A percentile compares a stretch with the other conserved stretches of the same genome.
Conservation (phyloP, 2,888 invertebrate species). For the Calephelis perditalis region DNA sequence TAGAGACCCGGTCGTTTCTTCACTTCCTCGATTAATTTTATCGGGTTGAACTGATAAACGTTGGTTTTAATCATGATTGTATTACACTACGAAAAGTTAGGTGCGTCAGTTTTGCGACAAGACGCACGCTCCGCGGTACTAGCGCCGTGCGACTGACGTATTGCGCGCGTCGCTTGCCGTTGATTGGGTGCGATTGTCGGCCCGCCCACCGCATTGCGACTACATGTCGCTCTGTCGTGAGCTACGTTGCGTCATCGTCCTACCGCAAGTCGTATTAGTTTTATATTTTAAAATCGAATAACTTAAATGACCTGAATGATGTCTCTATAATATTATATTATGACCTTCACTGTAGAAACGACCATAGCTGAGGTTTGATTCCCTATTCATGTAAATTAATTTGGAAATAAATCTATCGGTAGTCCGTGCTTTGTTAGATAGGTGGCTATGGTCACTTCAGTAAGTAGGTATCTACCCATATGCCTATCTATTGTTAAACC, state of each 20-base stretch:
- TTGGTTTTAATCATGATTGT: slow-evolving; percentile 30
- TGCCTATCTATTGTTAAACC: too few species aligned
- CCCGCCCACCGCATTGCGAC: slow-evolving; percentile 27
- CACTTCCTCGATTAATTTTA: slow-evolving; percentile 58
- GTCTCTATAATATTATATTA: too few species aligned
- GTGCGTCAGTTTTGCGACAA: slow-evolving; percentile 26
- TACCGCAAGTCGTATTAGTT: slow-evolving; percentile 4
- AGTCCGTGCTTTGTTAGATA: too few species aligned
- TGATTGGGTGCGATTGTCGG: slow-evolving; percentile 18
- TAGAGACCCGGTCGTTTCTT: slow-evolving; percentile 64
- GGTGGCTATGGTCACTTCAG: too few species aligned
- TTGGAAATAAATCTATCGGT: too few species aligned
- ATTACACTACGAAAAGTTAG: slow-evolving; percentile 13
- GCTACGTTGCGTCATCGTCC: slow-evolving; percentile 8
- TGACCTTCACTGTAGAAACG: too few species aligned
- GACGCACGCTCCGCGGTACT: slow-evolving; percentile 11
- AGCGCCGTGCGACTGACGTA: slow-evolving; percentile 23
- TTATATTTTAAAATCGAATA: too few species aligned
- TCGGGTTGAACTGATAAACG: slow-evolving; percentile 43
- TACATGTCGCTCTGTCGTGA: slow-evolving; percentile 32
- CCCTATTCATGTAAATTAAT: too few species aligned
- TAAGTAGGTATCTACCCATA: too few species aligned
- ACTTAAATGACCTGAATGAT: too few species aligned
- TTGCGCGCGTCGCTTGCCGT: slow-evolving; percentile 21
- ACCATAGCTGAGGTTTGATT: too few species aligned